Evolutionary conservation across 1,140 invertebrate genomes (phyloP), one percentile per base, ranked within the genome.

Genomic region (Lethrus apterus): DNA sequence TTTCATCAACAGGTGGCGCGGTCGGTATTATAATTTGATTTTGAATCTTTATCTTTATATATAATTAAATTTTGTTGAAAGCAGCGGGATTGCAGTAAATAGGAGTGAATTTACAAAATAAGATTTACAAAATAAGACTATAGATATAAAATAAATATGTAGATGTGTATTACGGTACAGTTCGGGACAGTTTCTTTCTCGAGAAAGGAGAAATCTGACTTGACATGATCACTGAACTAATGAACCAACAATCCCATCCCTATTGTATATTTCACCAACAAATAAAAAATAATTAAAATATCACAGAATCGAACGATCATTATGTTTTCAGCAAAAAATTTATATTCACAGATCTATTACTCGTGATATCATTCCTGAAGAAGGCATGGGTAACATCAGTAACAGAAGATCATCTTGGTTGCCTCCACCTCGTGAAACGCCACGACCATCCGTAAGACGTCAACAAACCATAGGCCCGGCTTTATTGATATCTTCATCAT

Each of bases 361-460:
- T 3, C 49, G 58, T 38, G 59, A 65, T 44, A 59, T 57, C 17
- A 67, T 67, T 18, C 65, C 62, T 5, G 65, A 67, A 52, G 65
- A 67, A 48, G 44, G 41, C 24, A 48, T 45, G 31, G 53, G 51
- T 14, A 58, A 48, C n/a, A 52, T 53, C 10, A 57, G 51, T 1
- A 51, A 56, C 1, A 51, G 57, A 30, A 50, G 59, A 33, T 51
- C 63, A n/a, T 60, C 58, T 1, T 64, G 63, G 61, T 44, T 64
- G 14, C 51, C 54, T 31, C 36, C 57, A 23, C 19, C 55, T 46
- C 29, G 18, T 7, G 42, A 42, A 26, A 47, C 55, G 29, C 50
- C 57, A 29, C 45, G 55, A 9, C 40, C 55, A 3, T 60, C 51
- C 13, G 46, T 58, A 13, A 48, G 55, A 7, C 51, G 56, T 21